These are phyloP conservation scores for Psophia crepitans DNA, from an alignment of 2,113 vertebrate genomes.

Conservation along the genomic window DNA sequence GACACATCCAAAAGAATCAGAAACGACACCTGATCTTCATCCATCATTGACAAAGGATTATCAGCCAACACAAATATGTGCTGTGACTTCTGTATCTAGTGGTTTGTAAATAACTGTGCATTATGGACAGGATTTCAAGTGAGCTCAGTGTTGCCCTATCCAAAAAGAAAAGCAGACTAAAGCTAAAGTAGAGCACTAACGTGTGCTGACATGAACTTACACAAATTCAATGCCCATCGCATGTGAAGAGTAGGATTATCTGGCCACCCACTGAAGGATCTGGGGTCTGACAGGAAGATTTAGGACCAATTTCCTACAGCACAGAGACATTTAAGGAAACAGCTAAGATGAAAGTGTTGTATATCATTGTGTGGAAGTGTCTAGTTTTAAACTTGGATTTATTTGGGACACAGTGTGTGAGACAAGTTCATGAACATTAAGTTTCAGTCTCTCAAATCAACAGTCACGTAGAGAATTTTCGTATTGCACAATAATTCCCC, in stretches of 20 bases:
- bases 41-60: constrained; percentile 23
- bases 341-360: neutral
- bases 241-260: neutral
- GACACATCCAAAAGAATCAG: constrained; percentile 25
- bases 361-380: neutral
- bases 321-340: neutral
- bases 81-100: constrained; percentile 2
- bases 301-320: neutral
- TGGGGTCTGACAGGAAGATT: neutral
- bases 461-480: neutral
- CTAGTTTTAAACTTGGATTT: neutral
- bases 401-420: neutral
- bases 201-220: neutral
- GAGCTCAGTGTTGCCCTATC: neutral
- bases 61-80: constrained; percentile 6
- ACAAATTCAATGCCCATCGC: neutral
- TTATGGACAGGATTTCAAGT: neutral
- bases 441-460: neutral
- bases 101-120: neutral
- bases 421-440: neutral
- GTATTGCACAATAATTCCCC: neutral
- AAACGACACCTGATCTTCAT: constrained; percentile 24
- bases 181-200: neutral
- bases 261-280: neutral
- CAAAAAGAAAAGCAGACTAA: neutral